Conservation (phyloP, 2,113 vertebrate species). For the Platysternon megacephalum region DNA sequence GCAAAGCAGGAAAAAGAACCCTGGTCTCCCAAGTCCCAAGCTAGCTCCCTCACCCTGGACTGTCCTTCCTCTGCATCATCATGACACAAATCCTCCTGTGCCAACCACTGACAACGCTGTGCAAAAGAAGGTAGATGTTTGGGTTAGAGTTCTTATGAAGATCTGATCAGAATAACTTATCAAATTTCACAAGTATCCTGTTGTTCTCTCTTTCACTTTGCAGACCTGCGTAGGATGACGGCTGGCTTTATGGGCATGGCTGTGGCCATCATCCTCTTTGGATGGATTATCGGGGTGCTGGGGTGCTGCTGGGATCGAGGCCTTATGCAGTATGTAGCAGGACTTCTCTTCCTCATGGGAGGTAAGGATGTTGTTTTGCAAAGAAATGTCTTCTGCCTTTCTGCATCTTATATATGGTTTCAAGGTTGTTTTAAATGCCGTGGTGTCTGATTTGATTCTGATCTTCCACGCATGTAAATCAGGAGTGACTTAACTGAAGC, state of each 20-base stretch:
- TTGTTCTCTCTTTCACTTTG: constrained; percentile 21
- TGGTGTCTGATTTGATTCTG: not conserved
- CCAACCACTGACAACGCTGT: not conserved
- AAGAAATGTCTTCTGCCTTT: not conserved
- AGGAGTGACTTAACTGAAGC: not conserved
- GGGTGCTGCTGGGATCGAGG: constrained; percentile 98
- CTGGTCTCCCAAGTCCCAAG: not conserved
- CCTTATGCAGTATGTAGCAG: constrained; percentile 99
- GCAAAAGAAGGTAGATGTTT: not conserved
- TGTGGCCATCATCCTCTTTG: constrained; percentile 97
- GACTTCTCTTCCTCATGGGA: constrained; percentile 99
- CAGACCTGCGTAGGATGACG: constrained; percentile 97
- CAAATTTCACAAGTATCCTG: not conserved
- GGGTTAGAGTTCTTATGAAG: not conserved
- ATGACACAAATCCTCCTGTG: not conserved
- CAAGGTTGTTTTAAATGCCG: not conserved
- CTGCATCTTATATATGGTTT: not conserved
- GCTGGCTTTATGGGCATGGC: constrained; percentile 99
- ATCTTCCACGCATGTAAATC: not conserved
- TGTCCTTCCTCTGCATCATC: not conserved
- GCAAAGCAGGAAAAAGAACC: accelerated
- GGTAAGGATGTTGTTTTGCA: constrained; percentile 80
- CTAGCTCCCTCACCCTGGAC: not conserved
- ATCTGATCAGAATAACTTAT: not conserved
- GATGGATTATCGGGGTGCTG: constrained; percentile 95